Evolutionary conservation across 2,113 vertebrate genomes (phyloP).

Genomic region (Bagarius yarrelli): DNA sequence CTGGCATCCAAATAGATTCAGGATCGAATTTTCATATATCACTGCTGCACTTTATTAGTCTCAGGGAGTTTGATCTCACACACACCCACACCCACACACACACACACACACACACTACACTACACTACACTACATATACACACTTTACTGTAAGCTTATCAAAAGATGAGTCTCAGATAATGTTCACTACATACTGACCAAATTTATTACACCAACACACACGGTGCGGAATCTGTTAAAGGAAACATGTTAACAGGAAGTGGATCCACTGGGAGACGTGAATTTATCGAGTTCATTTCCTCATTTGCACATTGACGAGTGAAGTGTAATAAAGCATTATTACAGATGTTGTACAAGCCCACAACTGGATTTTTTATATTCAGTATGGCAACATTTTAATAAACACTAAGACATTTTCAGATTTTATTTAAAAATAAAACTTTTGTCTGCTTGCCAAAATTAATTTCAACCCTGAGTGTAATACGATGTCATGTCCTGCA

Average conservation of each 20-base stretch:
- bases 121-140: no score
- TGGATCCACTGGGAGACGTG: no score
- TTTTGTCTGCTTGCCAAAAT: background rate
- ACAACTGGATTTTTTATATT: background rate
- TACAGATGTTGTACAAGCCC: background rate
- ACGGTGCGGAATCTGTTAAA: no score
- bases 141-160: no score
- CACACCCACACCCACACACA: no score
- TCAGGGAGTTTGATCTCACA: conserved; percentile 6
- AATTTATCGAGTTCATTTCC: background rate
- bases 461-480: background rate
- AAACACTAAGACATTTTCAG: no score
- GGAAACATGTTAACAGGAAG: no score
- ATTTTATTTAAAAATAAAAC: background rate
- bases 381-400: background rate
- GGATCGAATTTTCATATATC: background rate
- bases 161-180: no score
- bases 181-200: no score
- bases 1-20: background rate
- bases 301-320: background rate
- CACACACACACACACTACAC: no score
- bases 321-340: background rate
- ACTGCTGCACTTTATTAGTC: background rate
- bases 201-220: no score
- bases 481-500: no score